A percentile compares a stretch with the other conserved stretches of the same genome.
Conservation (phyloP, 2,113 vertebrate species). For the Heliornis fulica region DNA sequence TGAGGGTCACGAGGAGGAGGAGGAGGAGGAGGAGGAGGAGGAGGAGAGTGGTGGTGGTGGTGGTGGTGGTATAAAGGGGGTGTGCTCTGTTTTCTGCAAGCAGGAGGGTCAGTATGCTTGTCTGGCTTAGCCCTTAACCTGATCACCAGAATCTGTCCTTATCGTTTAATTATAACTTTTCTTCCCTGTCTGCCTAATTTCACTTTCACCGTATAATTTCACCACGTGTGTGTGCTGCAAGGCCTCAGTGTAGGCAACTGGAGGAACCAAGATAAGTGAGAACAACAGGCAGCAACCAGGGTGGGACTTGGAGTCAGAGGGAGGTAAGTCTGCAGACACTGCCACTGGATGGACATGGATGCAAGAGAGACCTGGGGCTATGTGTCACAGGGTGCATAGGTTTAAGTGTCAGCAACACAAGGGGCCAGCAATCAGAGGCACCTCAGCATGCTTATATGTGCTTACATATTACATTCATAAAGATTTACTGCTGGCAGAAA, state of each 20-base stretch:
- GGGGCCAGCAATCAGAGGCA: background rate
- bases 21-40: too few species aligned
- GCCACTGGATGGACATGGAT: background rate
- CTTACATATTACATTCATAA: background rate
- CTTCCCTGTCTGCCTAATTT: background rate
- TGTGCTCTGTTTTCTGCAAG: background rate
- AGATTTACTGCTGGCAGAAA: background rate
- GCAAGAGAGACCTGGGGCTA: background rate
- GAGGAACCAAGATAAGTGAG: background rate
- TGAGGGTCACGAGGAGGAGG: too few species aligned
- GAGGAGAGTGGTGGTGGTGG: too few species aligned
- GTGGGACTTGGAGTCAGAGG: background rate
- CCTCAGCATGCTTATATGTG: background rate
- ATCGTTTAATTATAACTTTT: background rate
- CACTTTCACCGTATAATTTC: background rate
- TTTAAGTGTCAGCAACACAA: too few species aligned
- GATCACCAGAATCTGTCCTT: background rate
- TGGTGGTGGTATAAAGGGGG: too few species aligned
- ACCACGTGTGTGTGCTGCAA: background rate
- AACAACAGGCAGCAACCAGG: background rate
- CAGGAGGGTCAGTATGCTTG: accelerated
- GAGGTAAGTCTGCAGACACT: background rate
- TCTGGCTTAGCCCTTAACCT: background rate
- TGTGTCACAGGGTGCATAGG: background rate
- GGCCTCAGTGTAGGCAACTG: background rate